Percentiles rank a stretch among this genome's conserved stretches.
phyloP scores from a whole-genome alignment of 2,888 invertebrate genomes.

The Cephus rjabovi region DNA sequence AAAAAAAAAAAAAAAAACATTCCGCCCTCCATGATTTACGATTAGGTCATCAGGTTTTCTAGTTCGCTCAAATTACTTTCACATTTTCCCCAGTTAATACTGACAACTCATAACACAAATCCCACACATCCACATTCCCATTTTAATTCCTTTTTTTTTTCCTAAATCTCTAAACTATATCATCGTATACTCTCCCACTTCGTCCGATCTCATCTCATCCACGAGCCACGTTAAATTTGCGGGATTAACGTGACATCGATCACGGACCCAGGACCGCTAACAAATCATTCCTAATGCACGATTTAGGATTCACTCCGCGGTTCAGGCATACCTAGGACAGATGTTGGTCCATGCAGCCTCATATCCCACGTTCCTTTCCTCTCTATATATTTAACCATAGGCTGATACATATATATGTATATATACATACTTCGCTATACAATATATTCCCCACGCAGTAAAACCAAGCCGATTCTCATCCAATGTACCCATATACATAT shows the following conservation, averaged over 20 bases:
- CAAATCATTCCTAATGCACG: conserved; percentile 50
- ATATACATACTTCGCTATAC: neutral
- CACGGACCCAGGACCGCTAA: conserved; percentile 28
- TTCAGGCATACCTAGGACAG: conserved; percentile 13
- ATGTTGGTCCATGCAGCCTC: neutral
- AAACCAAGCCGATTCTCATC: neutral
- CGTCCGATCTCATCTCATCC: neutral
- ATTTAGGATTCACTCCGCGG: conserved; percentile 50
- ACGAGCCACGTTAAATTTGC: neutral
- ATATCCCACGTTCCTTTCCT: neutral
- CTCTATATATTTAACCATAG: neutral
- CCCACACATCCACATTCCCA: neutral
- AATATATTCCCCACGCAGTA: neutral
- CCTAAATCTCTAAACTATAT: neutral
- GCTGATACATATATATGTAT: neutral
- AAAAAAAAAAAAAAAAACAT: neutral
- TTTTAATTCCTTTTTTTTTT: neutral
- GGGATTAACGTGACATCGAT: conserved; percentile 32
- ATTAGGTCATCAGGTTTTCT: neutral
- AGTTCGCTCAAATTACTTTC: neutral
- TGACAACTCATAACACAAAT: neutral
- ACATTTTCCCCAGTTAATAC: neutral
- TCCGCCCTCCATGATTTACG: neutral
- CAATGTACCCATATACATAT: neutral
- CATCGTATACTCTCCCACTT: conserved; percentile 17